phyloP scores from a whole-genome alignment of 1,140 invertebrate species.

The Sycophila sp. region DNA sequence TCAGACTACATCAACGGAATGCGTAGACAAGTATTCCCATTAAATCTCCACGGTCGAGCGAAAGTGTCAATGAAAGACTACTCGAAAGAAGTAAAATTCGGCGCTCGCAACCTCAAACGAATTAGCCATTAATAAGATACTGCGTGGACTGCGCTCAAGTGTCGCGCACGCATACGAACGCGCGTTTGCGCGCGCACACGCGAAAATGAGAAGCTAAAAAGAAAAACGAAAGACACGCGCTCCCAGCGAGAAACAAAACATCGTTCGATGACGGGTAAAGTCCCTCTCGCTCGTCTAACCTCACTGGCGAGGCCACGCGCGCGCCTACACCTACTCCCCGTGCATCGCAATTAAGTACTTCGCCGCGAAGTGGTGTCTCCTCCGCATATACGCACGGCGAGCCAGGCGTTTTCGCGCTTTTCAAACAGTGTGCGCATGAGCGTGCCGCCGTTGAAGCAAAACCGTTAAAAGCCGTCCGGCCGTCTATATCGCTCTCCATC shows the following conservation, averaged over 20 bases:
- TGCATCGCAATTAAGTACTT: no score
- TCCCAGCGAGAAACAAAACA: slow-evolving; percentile 23
- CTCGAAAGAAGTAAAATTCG: no score
- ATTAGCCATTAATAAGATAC: no score
- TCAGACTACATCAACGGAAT: no score
- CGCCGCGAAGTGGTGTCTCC: neutral
- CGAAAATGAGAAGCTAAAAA: neutral
- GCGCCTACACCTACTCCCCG: no score
- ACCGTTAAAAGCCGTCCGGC: neutral
- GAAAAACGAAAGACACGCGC: slow-evolving; percentile 17
- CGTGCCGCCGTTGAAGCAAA: neutral
- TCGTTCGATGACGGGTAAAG: slow-evolving; percentile 14
- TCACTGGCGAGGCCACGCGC: slow-evolving; percentile 12
- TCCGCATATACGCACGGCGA: neutral
- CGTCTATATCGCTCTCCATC: no score
- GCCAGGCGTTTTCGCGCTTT: neutral
- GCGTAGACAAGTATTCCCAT: no score
- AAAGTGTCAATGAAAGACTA: no score
- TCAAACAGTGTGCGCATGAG: neutral
- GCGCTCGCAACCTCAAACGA: no score
- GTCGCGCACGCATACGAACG: no score
- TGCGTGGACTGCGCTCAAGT: no score
- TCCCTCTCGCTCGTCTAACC: slow-evolving; percentile 15
- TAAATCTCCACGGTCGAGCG: no score
- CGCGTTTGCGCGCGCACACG: neutral